Conservation (phyloP, 2,888 invertebrate species). For the Cryptops parisi region DNA sequence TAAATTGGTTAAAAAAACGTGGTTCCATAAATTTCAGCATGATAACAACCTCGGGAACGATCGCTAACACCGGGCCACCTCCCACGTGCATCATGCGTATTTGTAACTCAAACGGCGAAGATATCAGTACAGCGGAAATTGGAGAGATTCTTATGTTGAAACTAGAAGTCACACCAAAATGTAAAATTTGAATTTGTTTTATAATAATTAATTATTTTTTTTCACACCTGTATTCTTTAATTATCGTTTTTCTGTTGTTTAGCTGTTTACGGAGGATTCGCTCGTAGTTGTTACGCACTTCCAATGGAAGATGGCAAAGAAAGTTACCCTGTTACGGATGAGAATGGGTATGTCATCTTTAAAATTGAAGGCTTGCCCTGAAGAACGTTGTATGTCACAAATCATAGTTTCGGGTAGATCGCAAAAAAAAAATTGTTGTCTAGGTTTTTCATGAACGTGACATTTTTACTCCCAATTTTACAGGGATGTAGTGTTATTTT, state of each 20-base stretch:
- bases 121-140: conserved; percentile 80
- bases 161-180: conserved; percentile 62
- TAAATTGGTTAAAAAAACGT: neutral
- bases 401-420: too few relatives aligned
- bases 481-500: too few relatives aligned
- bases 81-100: conserved; percentile 86
- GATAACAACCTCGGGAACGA: conserved; percentile 87
- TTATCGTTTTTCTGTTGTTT: conserved; percentile 22
- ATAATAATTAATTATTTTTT: neutral
- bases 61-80: conserved; percentile 87
- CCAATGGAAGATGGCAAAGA: conserved; percentile 63
- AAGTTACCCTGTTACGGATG: conserved; percentile 83
- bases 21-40: too few relatives aligned
- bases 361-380: too few relatives aligned
- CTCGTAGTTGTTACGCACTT: conserved; percentile 81
- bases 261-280: conserved; percentile 88
- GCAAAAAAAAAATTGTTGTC: too few relatives aligned
- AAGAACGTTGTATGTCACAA: too few relatives aligned
- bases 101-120: conserved; percentile 67
- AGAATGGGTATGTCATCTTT: conserved; percentile 42
- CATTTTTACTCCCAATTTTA: too few relatives aligned
- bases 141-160: conserved; percentile 75
- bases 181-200: conserved; percentile 28
- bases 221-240: too few relatives aligned
- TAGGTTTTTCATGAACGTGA: too few relatives aligned